Evolutionary conservation across 2,113 vertebrate species (phyloP).

Genomic region (Saimiri boliviensis): DNA sequence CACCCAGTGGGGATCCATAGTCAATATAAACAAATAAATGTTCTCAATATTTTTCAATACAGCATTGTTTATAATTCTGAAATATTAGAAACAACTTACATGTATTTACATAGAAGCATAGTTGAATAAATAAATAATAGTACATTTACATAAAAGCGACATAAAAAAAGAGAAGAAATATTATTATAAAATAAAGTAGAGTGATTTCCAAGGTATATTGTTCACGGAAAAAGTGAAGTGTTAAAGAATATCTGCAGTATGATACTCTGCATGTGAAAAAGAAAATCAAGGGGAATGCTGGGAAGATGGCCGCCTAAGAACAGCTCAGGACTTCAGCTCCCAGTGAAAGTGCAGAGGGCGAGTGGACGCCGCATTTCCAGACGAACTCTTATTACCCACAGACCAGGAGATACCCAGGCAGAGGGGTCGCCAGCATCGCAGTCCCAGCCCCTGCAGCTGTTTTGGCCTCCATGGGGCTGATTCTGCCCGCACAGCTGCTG

Average conservation of each 20-base stretch:
- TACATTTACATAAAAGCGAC: not conserved
- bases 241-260: not conserved
- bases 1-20: not conserved
- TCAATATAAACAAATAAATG: not conserved
- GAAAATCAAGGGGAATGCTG: too few species aligned
- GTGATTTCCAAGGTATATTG: not conserved
- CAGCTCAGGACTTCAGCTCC: too few species aligned
- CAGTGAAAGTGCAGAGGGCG: too few species aligned
- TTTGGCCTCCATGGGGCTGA: too few species aligned
- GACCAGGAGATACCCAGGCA: too few species aligned
- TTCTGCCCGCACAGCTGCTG: too few species aligned
- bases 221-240: not conserved
- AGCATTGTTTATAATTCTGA: not conserved
- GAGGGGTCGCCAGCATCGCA: too few species aligned
- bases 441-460: too few species aligned
- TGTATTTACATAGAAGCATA: not conserved
- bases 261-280: not conserved
- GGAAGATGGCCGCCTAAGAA: too few species aligned
- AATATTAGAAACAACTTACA: not conserved
- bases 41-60: not conserved
- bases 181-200: not conserved
- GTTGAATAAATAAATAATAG: not conserved
- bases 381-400: too few species aligned
- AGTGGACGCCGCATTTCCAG: too few species aligned
- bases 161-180: not conserved